phyloP scores from a whole-genome alignment of 2,888 invertebrate species.

The Scaptomyza tumidula region DNA sequence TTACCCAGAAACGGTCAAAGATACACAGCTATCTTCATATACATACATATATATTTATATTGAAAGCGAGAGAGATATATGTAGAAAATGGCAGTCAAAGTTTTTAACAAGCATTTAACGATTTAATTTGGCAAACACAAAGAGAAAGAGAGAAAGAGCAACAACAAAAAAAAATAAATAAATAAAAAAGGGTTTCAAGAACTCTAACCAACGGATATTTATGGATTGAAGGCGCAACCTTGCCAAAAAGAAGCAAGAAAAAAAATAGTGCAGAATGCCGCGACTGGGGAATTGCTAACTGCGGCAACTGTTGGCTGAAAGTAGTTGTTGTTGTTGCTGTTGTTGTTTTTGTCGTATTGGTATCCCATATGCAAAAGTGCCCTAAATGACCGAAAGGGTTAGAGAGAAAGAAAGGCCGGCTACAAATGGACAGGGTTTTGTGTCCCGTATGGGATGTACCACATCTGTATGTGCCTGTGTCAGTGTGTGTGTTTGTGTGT shows the following conservation, averaged over 20 bases:
- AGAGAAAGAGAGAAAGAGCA: constrained; percentile 34
- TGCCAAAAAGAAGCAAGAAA: constrained; percentile 62
- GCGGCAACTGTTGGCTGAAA: constrained; percentile 61
- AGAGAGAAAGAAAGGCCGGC: background rate
- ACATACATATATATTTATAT: background rate
- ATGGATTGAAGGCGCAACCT: constrained; percentile 80
- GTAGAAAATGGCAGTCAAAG: constrained; percentile 73
- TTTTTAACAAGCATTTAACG: constrained; percentile 81
- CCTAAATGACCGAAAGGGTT: constrained; percentile 57
- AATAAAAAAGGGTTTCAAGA: constrained; percentile 43
- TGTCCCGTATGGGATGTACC: constrained; percentile 31
- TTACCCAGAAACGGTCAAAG: constrained; percentile 67
- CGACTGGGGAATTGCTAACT: constrained; percentile 76
- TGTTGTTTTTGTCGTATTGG: background rate
- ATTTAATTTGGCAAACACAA: constrained; percentile 75
- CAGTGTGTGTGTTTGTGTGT: constrained; percentile 46
- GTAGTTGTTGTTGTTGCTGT: background rate
- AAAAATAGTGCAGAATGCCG: constrained; percentile 43
- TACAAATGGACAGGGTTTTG: constrained; percentile 3
- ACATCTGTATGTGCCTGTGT: constrained; percentile 23
- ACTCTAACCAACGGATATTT: constrained; percentile 71
- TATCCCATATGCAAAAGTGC: constrained; percentile 73
- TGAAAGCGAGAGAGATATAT: constrained; percentile 31
- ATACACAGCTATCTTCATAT: constrained; percentile 42
- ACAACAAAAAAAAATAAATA: background rate